Percentiles rank a stretch among this genome's conserved stretches.
Evolutionary conservation across 2,113 vertebrate genomes (phyloP).

Genomic region (Rhinogobius similis): DNA sequence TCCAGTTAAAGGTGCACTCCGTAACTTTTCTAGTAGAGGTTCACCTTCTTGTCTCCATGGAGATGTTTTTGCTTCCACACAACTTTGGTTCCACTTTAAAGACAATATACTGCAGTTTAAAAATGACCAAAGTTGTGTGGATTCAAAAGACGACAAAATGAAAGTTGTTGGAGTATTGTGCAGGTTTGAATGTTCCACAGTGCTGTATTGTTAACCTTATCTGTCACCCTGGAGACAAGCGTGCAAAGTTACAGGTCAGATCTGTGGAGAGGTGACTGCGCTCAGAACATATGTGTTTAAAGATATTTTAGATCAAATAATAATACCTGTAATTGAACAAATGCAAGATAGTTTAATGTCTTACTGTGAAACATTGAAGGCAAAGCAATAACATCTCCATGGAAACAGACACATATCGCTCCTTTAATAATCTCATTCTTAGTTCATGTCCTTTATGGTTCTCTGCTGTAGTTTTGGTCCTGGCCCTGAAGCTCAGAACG

Average conservation of each 20-base stretch:
- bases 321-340: no score
- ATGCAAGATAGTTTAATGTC: no score
- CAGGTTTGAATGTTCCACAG: not conserved
- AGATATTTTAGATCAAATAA: no score
- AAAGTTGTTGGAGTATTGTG: no score
- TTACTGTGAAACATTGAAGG: not conserved
- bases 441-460: conserved; percentile 69
- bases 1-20: not conserved
- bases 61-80: no score
- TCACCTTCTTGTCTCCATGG: not conserved
- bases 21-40: no score
- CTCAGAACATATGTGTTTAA: no score
- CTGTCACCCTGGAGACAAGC: not conserved
- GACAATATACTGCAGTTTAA: no score
- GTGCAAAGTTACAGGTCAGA: not conserved
- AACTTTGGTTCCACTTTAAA: no score
- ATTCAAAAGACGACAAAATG: no score
- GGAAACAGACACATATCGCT: conserved; percentile 5
- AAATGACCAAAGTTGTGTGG: no score
- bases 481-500: conserved; percentile 53
- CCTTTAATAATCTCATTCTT: conserved; percentile 64
- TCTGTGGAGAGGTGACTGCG: not conserved
- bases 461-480: conserved; percentile 47
- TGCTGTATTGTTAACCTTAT: not conserved
- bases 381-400: not conserved